These are phyloP conservation scores for Sphenodon punctatus DNA, from an alignment of 2,797 vertebrate species.

Conservation along the genomic window DNA sequence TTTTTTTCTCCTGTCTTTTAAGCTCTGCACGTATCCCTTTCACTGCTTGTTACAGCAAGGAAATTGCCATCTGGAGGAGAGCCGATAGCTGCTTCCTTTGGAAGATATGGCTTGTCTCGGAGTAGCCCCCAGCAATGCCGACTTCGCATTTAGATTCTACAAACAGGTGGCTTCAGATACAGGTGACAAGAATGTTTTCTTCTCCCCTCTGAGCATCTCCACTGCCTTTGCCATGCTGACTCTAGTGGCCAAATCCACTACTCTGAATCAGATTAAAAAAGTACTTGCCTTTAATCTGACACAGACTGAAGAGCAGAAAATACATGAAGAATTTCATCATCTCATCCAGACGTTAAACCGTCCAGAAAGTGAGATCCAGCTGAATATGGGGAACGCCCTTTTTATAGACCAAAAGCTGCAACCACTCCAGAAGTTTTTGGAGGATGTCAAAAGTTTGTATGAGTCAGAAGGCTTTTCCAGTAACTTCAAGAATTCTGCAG, in stretches of 20 bases:
- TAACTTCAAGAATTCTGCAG: conserved; percentile 66
- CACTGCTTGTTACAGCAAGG: too few relatives aligned
- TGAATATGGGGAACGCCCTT: conserved; percentile 76
- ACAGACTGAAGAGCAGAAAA: conserved; percentile 6
- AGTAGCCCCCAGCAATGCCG: conserved; percentile 16
- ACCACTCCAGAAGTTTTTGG: conserved; percentile 62
- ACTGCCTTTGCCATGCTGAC: conserved; percentile 79
- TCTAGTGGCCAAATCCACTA: conserved; percentile 71
- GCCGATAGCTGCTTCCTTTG: too few relatives aligned
- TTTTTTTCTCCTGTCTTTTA: too few relatives aligned
- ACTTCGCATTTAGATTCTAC: conserved; percentile 79
- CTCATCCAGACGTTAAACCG: conserved; percentile 48
- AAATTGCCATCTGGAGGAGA: too few relatives aligned
- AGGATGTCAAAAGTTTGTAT: conserved; percentile 60
- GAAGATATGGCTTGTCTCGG: not conserved
- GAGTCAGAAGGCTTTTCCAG: conserved; percentile 64
- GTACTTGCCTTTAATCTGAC: conserved; percentile 71
- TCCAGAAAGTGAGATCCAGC: conserved; percentile 43
- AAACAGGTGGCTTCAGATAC: conserved; percentile 63
- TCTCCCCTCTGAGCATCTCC: conserved; percentile 81
- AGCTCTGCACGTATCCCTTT: too few relatives aligned
- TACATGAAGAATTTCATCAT: conserved; percentile 71
- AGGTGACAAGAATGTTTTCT: conserved; percentile 80
- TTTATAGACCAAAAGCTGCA: conserved; percentile 64
- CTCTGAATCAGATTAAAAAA: conserved; percentile 76